Base-by-base conservation (phyloP, 1,140 invertebrate genomes). In the Teleopsis dalmanni region DNA sequence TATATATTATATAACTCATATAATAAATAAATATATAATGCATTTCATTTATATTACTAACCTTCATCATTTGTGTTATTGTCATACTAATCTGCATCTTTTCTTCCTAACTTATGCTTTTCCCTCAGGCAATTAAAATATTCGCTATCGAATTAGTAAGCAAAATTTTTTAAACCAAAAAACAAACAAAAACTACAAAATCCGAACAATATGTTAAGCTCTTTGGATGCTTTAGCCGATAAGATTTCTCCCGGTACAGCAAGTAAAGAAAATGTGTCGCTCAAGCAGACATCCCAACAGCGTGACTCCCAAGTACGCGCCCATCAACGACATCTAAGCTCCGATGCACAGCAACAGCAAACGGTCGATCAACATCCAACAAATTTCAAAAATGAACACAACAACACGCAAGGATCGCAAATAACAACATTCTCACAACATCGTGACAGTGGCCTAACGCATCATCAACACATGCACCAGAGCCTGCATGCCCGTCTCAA, bases 191-290 rank as follows among this genome's bases (percentile, higher is more conserved):
- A 7, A 42, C 25, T 27, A 16, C 11, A 9, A 42, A 34, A 35
- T 26, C 23, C 27, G 35, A 54, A 49, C 48, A 56, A 51, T 51
- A 87, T 87, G 85, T 74, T 88, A 64, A 83, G 85, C 69, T 84
- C 84, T 51, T 72, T 87, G 70, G 85, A 85, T 74, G 80, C 82
- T 68, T 75, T 87, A 72, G 84, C 84, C 71, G 83, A 82, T 60
- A 88, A 88, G 72, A 83, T 87, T 72, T 86, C 84, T 71, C 84
- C 84, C 61, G 81, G 81, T 52, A 75, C 74, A 74, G 72, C 10
- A 75, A 72, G 16, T 50, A 44, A 34, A 52, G 52, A n/a, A n/a
- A n/a, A n/a, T n/a, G n/a, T n/a, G 50, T 53, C 55, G 43, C 45
- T 45, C 48, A 43, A 57, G 36, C 47, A 62, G 37, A 16, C 11